Base-by-base conservation (phyloP, 2,888 invertebrate genomes). In the Sinodicranocentrus sp. region DNA sequence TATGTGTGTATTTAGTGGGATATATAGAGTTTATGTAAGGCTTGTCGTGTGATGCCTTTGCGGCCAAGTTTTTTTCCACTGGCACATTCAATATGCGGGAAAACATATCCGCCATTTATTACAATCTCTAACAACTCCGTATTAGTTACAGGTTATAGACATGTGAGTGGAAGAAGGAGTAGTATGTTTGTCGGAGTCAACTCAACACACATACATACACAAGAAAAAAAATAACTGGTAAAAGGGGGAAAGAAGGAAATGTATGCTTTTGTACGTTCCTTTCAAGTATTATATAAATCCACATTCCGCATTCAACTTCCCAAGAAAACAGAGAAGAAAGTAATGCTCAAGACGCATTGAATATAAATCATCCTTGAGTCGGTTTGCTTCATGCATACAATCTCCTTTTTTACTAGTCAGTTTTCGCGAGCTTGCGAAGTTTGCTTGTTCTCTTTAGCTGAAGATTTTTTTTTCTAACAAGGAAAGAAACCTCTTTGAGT, bases 111-210 rank as follows among this genome's bases (percentile, higher is more conserved):
- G 5, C 63, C 63, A 63, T 63, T 63, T 63, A 63, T 63, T 63
- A 63, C 63, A 33, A 28, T 63, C 28, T 17, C 63, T 17, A n/a
- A 63, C n/a, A 33, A 63, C 63, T 15, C 10, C 19, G 33, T 63
- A 63, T 63, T 63, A 63, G 63, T 63, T 63, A 63, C 63, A 63
- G 63, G 63, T 63, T 63, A 63, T 63, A 63, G 63, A 33, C 63
- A 63, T 28, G 13, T 63, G 63, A 33, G 33, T 33, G 57, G 3
- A 21, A 10, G 39, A 13, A 39, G 39, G 6, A 39, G 5, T 39
- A 39, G 5, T 39, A 8, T 39, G 13, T 39, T 63, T 33, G 33
- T 33, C 33, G 63, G 63, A 68, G 48, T 48, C 48, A 44, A 48
- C 15, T 48, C 2, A 63, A 33, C 68, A n/a, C n/a, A n/a, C n/a